A percentile compares a stretch with the other conserved stretches of the same genome.
Evolutionary conservation across 2,888 invertebrate species (phyloP).

Genomic region (Philopedon plagiatum): DNA sequence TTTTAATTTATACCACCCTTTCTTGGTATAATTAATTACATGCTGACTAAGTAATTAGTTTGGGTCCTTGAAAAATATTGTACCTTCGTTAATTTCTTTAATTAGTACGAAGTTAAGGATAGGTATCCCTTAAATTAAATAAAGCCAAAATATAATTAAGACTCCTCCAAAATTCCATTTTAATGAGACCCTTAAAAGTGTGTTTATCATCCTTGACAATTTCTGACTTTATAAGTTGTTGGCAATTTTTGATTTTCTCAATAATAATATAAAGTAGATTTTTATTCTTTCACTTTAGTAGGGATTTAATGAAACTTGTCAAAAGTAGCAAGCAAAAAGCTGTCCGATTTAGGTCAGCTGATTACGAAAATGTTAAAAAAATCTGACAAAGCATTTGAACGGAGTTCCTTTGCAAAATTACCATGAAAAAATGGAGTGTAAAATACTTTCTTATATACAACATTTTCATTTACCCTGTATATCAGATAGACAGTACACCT

Average conservation of each 20-base stretch:
- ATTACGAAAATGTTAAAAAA: no score
- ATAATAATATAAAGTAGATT: no score
- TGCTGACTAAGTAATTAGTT: slow-evolving; percentile 21
- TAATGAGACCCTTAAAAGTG: slow-evolving; percentile 9
- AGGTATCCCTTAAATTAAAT: slow-evolving; percentile 15
- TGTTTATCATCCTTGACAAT: slow-evolving; percentile 5
- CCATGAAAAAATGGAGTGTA: no score
- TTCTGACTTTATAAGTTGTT: slow-evolving; percentile 1
- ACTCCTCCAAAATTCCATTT: slow-evolving; percentile 2
- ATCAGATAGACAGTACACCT: no score
- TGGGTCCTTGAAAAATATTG: slow-evolving; percentile 20
- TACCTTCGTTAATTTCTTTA: slow-evolving; percentile 20
- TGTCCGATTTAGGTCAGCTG: no score
- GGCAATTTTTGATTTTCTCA: neutral
- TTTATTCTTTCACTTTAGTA: no score
- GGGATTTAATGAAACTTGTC: no score
- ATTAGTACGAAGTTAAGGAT: slow-evolving; percentile 8
- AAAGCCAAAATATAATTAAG: slow-evolving; percentile 20
- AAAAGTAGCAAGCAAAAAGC: no score
- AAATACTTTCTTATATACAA: no score
- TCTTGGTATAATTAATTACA: slow-evolving; percentile 15
- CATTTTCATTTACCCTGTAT: no score
- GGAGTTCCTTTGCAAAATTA: no score
- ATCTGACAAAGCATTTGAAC: no score
- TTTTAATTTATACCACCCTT: slow-evolving; percentile 19